Percentiles rank a stretch among this genome's conserved stretches.
phyloP scores from a whole-genome alignment of 2,113 vertebrate species.

The Clarias macrocephalus region DNA sequence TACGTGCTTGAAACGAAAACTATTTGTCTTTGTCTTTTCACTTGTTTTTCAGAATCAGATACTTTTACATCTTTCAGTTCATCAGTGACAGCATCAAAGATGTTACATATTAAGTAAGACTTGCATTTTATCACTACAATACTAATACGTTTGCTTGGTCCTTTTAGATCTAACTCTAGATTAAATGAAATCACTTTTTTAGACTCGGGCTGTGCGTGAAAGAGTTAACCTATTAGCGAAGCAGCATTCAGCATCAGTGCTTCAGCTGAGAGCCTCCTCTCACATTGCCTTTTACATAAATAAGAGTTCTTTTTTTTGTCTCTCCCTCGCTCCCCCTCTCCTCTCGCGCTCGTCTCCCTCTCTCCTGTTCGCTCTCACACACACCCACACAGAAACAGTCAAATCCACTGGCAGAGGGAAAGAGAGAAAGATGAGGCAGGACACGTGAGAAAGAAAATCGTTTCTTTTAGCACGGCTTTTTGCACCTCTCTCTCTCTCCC shows the following conservation, averaged over 20 bases:
- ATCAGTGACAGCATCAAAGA: neutral
- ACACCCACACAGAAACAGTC: slow-evolving; percentile 79
- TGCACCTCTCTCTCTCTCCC: slow-evolving; percentile 38
- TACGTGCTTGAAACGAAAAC: neutral
- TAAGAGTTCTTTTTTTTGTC: slow-evolving; percentile 65
- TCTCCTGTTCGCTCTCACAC: slow-evolving; percentile 70
- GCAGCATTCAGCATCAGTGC: slow-evolving; percentile 61
- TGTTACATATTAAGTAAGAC: neutral
- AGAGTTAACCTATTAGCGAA: slow-evolving; percentile 59
- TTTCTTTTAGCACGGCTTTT: slow-evolving; percentile 60
- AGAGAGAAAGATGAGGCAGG: slow-evolving; percentile 73
- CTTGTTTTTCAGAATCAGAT: neutral
- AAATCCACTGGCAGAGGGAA: slow-evolving; percentile 74
- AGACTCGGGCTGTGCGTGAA: slow-evolving; percentile 14
- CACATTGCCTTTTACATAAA: slow-evolving; percentile 76
- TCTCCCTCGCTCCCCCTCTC: slow-evolving; percentile 60
- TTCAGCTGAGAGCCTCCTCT: slow-evolving; percentile 70
- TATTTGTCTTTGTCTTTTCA: neutral
- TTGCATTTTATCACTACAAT: neutral
- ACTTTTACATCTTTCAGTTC: neutral
- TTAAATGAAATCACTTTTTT: neutral
- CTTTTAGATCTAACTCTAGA: slow-evolving; percentile 1
- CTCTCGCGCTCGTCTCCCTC: slow-evolving; percentile 66
- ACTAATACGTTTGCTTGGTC: neutral
- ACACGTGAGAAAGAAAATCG: slow-evolving; percentile 73